phyloP scores from a whole-genome alignment of 2,888 invertebrate genomes.

The Philaethria dido region DNA sequence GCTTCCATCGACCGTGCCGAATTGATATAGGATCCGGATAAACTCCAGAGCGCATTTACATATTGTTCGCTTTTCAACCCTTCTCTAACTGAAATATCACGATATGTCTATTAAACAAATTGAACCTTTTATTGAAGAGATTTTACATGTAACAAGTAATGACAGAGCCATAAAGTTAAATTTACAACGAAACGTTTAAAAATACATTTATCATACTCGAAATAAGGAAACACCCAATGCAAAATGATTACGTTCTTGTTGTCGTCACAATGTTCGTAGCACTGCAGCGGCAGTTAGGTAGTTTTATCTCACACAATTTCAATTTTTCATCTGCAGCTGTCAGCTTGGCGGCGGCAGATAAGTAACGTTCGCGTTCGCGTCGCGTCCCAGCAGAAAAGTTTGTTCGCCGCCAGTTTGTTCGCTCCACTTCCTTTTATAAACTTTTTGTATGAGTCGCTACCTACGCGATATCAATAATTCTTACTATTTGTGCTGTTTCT shows the following conservation, averaged over 20 bases:
- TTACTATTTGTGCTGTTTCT: slow-evolving; percentile 53
- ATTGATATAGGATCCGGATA: slow-evolving; percentile 69
- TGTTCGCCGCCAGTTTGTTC: slow-evolving; percentile 77
- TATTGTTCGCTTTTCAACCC: slow-evolving; percentile 57
- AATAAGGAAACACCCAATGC: slow-evolving; percentile 47
- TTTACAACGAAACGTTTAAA: slow-evolving; percentile 32
- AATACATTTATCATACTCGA: slow-evolving; percentile 45
- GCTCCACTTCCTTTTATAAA: slow-evolving; percentile 81
- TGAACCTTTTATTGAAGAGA: background rate
- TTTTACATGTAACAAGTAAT: background rate
- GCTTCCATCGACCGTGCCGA: slow-evolving; percentile 59
- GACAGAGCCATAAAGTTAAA: background rate
- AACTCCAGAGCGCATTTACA: slow-evolving; percentile 62
- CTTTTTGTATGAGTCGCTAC: slow-evolving; percentile 72
- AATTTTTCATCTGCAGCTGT: slow-evolving; percentile 84
- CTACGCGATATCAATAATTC: slow-evolving; percentile 73
- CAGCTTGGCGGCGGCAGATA: slow-evolving; percentile 79
- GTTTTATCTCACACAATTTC: slow-evolving; percentile 84
- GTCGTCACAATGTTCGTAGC: slow-evolving; percentile 71
- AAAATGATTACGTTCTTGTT: slow-evolving; percentile 55
- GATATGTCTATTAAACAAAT: slow-evolving; percentile 33
- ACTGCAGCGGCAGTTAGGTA: slow-evolving; percentile 75
- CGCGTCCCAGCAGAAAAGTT: slow-evolving; percentile 76
- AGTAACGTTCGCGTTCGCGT: slow-evolving; percentile 77
- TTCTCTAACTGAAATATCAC: slow-evolving; percentile 44